phyloP scores from a whole-genome alignment of 2,888 invertebrate genomes.

The Spodoptera picta region DNA sequence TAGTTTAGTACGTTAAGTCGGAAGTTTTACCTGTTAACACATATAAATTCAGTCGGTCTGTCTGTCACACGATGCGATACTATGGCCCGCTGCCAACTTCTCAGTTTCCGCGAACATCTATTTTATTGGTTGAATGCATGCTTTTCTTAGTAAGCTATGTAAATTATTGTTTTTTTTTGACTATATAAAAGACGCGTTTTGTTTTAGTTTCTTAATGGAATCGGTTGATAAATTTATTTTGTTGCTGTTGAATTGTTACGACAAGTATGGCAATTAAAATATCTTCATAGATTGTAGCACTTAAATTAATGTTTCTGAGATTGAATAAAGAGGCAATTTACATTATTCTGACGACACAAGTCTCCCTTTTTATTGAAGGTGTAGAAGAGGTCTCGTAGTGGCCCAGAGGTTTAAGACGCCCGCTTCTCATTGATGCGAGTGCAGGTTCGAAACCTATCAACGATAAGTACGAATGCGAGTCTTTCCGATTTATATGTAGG shows the following conservation, averaged over 20 bases:
- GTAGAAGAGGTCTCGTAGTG: too few relatives aligned
- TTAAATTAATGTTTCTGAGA: too few relatives aligned
- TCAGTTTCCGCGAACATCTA: slow-evolving; percentile 33
- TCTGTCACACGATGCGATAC: slow-evolving; percentile 16
- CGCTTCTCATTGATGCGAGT: too few relatives aligned
- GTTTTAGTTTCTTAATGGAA: slow-evolving; percentile 16
- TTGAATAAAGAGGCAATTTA: too few relatives aligned
- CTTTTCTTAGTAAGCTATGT: slow-evolving; percentile 23
- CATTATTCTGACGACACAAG: too few relatives aligned
- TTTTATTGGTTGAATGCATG: slow-evolving; percentile 34
- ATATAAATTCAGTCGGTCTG: slow-evolving; percentile 30
- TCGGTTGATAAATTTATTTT: background rate
- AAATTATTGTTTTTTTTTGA: slow-evolving; percentile 30
- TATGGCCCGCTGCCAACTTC: slow-evolving; percentile 46
- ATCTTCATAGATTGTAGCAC: too few relatives aligned
- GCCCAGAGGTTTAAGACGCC: too few relatives aligned
- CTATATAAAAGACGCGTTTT: slow-evolving; percentile 2
- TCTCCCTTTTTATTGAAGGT: too few relatives aligned
- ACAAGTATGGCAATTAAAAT: too few relatives aligned
- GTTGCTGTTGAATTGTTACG: background rate
- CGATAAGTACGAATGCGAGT: too few relatives aligned
- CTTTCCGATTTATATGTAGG: too few relatives aligned
- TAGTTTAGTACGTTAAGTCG: slow-evolving; percentile 23
- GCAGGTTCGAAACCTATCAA: too few relatives aligned
- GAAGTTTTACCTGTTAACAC: slow-evolving; percentile 46